Percentiles rank a stretch among this genome's conserved stretches.
phyloP scores from a whole-genome alignment of 2,797 vertebrate genomes.

The Miichthys miiuy region DNA sequence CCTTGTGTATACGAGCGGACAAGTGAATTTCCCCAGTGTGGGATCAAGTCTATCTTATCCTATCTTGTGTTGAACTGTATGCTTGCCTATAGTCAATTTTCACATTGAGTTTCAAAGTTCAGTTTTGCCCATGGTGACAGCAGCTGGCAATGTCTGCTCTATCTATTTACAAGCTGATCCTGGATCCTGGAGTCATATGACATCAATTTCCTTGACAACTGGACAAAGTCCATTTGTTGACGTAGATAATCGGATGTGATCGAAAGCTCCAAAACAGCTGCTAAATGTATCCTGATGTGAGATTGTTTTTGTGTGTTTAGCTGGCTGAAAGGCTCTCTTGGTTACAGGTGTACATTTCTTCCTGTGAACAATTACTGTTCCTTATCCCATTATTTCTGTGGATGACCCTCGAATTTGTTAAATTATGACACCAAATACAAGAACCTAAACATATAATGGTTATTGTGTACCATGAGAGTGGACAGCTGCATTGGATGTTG shows the following conservation, averaged over 20 bases:
- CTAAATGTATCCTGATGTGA: background rate
- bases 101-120: background rate
- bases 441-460: background rate
- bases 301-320: background rate
- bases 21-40: too few species aligned
- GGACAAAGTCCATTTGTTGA: background rate
- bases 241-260: background rate
- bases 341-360: background rate
- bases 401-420: background rate
- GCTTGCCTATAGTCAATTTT: background rate
- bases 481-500: background rate
- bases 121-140: background rate
- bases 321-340: background rate
- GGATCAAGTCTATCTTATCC: too few species aligned
- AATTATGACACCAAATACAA: background rate
- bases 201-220: background rate
- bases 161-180: background rate
- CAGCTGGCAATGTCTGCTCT: background rate
- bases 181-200: background rate
- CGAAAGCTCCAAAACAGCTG: background rate
- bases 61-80: background rate
- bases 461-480: slow-evolving; percentile 26
- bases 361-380: background rate
- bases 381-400: background rate
- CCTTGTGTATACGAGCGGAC: too few species aligned